A percentile compares a stretch with the other conserved stretches of the same genome.
Evolutionary conservation across 2,113 vertebrate species (phyloP).

Genomic region (Zapus hudsonius): DNA sequence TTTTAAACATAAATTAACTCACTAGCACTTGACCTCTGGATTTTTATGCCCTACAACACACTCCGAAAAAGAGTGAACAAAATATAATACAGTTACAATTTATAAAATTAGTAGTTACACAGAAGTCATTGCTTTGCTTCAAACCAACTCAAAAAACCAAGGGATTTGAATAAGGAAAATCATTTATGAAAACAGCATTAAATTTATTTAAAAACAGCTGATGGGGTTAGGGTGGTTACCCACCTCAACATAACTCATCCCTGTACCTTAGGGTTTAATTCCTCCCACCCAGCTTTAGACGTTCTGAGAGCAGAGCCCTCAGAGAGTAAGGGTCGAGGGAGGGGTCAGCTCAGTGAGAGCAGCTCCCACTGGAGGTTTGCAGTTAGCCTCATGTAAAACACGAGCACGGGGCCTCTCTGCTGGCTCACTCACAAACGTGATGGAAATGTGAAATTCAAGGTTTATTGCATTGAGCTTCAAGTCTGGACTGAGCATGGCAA

Average conservation of each 20-base stretch:
- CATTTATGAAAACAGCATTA: slow-evolving; percentile 47
- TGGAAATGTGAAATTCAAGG: background rate
- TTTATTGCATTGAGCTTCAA: background rate
- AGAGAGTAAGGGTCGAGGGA: too few relatives aligned
- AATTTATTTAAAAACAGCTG: background rate
- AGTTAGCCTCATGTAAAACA: background rate
- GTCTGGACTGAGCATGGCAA: background rate
- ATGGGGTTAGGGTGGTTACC: background rate
- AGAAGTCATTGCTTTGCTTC: slow-evolving; percentile 18
- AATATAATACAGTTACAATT: slow-evolving; percentile 11
- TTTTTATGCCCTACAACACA: background rate
- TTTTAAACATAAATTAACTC: background rate
- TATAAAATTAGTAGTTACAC: slow-evolving; percentile 30
- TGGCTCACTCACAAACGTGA: background rate
- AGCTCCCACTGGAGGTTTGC: background rate
- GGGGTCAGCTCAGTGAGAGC: too few relatives aligned
- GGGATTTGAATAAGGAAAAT: slow-evolving; percentile 35
- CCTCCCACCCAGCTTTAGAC: background rate
- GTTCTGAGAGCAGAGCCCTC: background rate
- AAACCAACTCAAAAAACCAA: slow-evolving; percentile 44
- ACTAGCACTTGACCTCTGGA: background rate
- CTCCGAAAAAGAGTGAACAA: background rate
- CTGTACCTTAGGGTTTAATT: slow-evolving; percentile 30
- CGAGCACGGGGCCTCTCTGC: background rate
- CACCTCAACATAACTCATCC: background rate